phyloP scores from a whole-genome alignment of 37 sponge, comb jelly and placozoan genomes.

The Dysidea cf. avara region DNA sequence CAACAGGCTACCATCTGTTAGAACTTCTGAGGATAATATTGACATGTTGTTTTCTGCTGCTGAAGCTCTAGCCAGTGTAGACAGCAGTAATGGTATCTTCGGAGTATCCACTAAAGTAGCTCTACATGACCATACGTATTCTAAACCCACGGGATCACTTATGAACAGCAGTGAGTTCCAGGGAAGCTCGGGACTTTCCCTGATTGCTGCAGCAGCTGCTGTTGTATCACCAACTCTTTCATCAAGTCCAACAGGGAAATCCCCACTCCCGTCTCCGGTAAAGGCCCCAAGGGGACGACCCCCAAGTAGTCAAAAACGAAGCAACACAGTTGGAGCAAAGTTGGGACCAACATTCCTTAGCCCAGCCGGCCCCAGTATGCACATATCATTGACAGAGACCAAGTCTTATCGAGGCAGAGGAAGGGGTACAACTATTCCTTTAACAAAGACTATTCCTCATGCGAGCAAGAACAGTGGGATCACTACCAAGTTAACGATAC shows the following conservation, averaged over 20 bases:
- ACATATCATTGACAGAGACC: conserved; percentile 55
- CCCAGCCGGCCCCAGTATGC: conserved; percentile 63
- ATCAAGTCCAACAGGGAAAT: conserved; percentile 13
- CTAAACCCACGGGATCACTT: conserved; percentile 39
- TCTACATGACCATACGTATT: conserved; percentile 77
- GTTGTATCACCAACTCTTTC: conserved; percentile 78
- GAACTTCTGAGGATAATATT: conserved; percentile 39
- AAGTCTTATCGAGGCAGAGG: conserved; percentile 12
- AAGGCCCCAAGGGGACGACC: conserved; percentile 82
- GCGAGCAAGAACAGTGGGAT: too few species aligned
- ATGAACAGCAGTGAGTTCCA: conserved; percentile 55
- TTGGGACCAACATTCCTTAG: conserved; percentile 65
- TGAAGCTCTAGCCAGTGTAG: conserved; percentile 56
- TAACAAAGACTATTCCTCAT: too few species aligned
- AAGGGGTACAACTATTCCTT: too few species aligned
- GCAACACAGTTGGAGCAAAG: conserved; percentile 25
- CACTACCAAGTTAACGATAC: too few species aligned
- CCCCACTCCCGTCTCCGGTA: conserved; percentile 45
- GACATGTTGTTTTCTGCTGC: conserved; percentile 71
- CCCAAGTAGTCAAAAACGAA: conserved; percentile 59
- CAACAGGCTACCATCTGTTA: not conserved
- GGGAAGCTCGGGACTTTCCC: conserved; percentile 70
- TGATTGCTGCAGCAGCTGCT: conserved; percentile 86
- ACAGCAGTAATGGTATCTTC: too few species aligned
- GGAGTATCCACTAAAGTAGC: conserved; percentile 60